Percentiles rank a stretch among this genome's conserved stretches.
phyloP scores from a whole-genome alignment of 1,140 invertebrate genomes.

The Caerostris extrusa region DNA sequence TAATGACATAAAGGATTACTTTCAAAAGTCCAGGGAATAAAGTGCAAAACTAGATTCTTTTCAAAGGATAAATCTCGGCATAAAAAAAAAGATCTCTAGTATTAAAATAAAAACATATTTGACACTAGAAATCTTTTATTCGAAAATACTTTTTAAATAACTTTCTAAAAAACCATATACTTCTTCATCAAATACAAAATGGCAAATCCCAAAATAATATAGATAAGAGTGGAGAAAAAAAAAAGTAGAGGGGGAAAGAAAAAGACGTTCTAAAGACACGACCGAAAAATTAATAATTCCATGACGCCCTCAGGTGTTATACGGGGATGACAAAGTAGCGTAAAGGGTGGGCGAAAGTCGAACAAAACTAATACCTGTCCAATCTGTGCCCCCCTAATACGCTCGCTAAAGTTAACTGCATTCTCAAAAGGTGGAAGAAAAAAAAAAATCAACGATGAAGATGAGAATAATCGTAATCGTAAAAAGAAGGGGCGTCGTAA shows the following conservation, averaged over 20 bases:
- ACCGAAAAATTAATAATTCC: slow-evolving; percentile 23
- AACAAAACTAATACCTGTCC: slow-evolving; percentile 32
- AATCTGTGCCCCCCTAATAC: slow-evolving; percentile 1
- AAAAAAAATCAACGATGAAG: not conserved
- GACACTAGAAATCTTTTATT: too few species aligned
- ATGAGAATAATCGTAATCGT: not conserved
- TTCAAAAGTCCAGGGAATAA: too few species aligned
- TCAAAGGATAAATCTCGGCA: too few species aligned
- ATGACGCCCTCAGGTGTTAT: slow-evolving; percentile 9
- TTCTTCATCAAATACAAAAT: not conserved
- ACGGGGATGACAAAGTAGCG: not conserved
- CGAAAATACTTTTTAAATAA: too few species aligned
- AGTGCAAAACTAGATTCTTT: too few species aligned
- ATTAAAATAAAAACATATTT: too few species aligned
- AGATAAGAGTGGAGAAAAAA: not conserved
- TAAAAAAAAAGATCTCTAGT: too few species aligned
- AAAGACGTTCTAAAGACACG: not conserved
- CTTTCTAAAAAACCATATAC: not conserved
- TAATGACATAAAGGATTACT: too few species aligned
- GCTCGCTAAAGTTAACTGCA: not conserved
- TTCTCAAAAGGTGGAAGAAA: not conserved
- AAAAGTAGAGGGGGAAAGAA: not conserved
- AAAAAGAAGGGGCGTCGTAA: slow-evolving; percentile 4
- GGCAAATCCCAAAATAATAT: not conserved
- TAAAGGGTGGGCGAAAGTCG: not conserved